phyloP scores from a whole-genome alignment of 2,888 invertebrate species.

The Drosophila antonietae region DNA sequence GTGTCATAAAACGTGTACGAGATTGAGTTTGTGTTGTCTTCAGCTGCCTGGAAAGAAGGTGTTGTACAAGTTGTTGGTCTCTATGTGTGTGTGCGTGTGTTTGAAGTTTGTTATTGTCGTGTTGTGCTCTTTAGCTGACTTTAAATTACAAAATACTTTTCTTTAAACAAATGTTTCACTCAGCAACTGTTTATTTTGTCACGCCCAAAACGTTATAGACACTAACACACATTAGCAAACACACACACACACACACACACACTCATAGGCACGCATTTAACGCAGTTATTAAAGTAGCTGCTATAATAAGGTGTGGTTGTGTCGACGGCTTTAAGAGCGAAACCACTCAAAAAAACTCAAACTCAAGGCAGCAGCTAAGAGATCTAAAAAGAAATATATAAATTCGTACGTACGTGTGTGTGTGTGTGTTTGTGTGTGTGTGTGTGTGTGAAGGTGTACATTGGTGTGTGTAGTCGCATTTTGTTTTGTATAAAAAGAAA shows the following conservation, averaged over 20 bases:
- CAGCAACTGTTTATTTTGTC: slow-evolving; percentile 37
- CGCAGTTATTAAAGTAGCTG: slow-evolving; percentile 23
- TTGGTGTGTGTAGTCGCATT: slow-evolving; percentile 22
- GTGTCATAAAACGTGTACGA: slow-evolving; percentile 21
- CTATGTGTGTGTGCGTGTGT: slow-evolving; percentile 7
- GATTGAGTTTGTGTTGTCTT: slow-evolving; percentile 14
- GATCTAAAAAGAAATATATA: slow-evolving; percentile 31
- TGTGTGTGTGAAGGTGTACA: slow-evolving; percentile 2
- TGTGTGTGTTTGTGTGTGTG: slow-evolving; percentile 15
- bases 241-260: slow-evolving; percentile 3
- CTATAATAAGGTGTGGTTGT: slow-evolving; percentile 76
- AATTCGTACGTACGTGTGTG: neutral
- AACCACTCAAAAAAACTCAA: slow-evolving; percentile 25
- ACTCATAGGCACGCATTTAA: neutral
- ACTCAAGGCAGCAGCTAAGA: slow-evolving; percentile 50
- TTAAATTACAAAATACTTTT: neutral
- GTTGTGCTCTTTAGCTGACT: neutral
- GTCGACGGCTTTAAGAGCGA: slow-evolving; percentile 63
- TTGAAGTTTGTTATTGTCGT: slow-evolving; percentile 15
- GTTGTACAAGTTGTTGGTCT: slow-evolving; percentile 5
- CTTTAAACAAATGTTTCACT: neutral
- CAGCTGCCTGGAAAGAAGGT: slow-evolving; percentile 22
- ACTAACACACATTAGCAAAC: slow-evolving; percentile 4
- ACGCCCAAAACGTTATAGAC: slow-evolving; percentile 49
- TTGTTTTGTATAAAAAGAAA: slow-evolving; percentile 34